Percentiles rank a stretch among this genome's conserved stretches.
Conservation (phyloP, 2,888 invertebrate genomes). For the Cerceris ruficornis region DNA sequence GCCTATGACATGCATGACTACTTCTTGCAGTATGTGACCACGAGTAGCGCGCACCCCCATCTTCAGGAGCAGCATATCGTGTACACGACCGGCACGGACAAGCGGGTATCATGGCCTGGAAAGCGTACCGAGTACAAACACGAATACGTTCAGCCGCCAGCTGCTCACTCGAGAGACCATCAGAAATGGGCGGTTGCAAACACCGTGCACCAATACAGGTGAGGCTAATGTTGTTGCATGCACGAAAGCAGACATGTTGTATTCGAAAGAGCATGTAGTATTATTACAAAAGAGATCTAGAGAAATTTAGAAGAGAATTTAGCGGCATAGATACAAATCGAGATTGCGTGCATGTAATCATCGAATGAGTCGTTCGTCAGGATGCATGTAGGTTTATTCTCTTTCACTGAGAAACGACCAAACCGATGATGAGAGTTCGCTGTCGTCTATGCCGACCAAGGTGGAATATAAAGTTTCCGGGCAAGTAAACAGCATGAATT, state of each 20-base stretch:
- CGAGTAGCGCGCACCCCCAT: slow-evolving; percentile 80
- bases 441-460: slow-evolving; percentile 25
- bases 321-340: slow-evolving; percentile 16
- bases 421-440: slow-evolving; percentile 31
- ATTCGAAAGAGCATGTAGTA: slow-evolving; percentile 21
- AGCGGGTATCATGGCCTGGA: slow-evolving; percentile 84
- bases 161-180: slow-evolving; percentile 84
- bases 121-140: slow-evolving; percentile 82
- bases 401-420: slow-evolving; percentile 37
- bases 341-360: slow-evolving; percentile 41
- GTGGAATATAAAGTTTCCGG: slow-evolving; percentile 24
- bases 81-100: slow-evolving; percentile 83
- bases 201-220: slow-evolving; percentile 82
- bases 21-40: slow-evolving; percentile 82
- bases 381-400: slow-evolving; percentile 31
- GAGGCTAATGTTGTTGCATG: slow-evolving; percentile 50
- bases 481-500: slow-evolving; percentile 55
- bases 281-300: background rate
- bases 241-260: background rate
- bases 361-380: slow-evolving; percentile 32
- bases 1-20: slow-evolving; percentile 80
- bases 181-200: slow-evolving; percentile 85
- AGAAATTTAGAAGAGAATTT: background rate
- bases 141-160: slow-evolving; percentile 85
- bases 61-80: slow-evolving; percentile 83